Base-by-base conservation (phyloP, 2,797 vertebrate species). In the Hydrocynus forskahlii region DNA sequence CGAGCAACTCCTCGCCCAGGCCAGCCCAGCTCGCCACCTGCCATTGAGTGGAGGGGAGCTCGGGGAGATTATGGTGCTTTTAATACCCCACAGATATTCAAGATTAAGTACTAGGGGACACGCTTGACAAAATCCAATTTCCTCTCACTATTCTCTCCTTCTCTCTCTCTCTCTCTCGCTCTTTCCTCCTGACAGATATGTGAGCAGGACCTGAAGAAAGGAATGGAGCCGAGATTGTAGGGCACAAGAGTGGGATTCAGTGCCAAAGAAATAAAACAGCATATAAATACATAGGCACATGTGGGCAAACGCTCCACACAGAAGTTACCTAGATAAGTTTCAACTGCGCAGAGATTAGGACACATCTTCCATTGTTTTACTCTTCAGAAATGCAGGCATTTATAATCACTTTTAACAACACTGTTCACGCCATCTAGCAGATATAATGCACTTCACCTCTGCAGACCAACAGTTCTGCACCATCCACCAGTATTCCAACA, bases 71-170 rank as follows among this genome's bases (percentile, higher is more conserved):
- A 90, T 88, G 85, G 88, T 89, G 76, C 87, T 88, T 88, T 92
- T 92, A 91, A 93, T 91, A 92, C 87, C 86, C 75, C 59, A 87
- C 88, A 93, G 89, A 93, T 94, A 94, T 94, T 92, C 88, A 83
- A 92, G 93, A 95, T 93, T 90, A 93, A 94, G 91, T 87, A 90
- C 91, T 91, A 88, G 84, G 88, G 86, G 90, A 90, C 87, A 93
- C 84, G 90, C 93, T 91, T 91, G 92, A 90, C 89, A 88, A 94
- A 93, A 93, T 93, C 92, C 92, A 95, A 94, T 94, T 94, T 94
- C 90, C 89, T 86, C 87, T 80, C 90, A 78, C 87, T 88, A 81
- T 87, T 88, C 88, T 67, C 89, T 86, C 86, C 81, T 90, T 81
- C 86, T 89, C 87, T 86, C 85, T 80, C 75, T 55, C 25, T 89